Percentiles rank a stretch among this genome's conserved stretches.
phyloP scores from a whole-genome alignment of 2,888 invertebrate species.

The Nephrocerus scutellatus region DNA sequence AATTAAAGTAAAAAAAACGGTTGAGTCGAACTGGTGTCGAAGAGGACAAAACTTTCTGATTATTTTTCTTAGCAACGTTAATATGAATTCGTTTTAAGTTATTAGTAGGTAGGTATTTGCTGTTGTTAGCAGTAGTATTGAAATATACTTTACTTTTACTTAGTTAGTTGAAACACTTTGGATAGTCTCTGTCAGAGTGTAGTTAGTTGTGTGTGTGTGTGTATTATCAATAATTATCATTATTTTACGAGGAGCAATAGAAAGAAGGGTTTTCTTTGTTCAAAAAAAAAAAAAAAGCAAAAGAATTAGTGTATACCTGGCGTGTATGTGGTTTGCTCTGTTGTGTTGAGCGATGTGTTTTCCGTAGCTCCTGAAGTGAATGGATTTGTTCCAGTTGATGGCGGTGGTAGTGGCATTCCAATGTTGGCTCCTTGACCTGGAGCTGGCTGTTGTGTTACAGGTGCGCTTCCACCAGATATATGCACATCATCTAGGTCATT shows the following conservation, averaged over 20 bases:
- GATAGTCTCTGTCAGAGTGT: too few species aligned
- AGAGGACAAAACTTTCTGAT: too few species aligned
- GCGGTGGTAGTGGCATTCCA: constrained; percentile 41
- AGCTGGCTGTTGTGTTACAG: constrained; percentile 40
- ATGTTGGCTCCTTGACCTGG: constrained; percentile 34
- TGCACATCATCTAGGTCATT: constrained; percentile 44
- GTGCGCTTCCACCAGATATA: constrained; percentile 33
- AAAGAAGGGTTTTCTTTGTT: constrained; percentile 16
- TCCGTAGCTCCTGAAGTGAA: constrained; percentile 45
- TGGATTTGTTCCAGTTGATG: constrained; percentile 45
- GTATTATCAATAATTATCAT: constrained; percentile 4
- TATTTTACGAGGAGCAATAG: not conserved
- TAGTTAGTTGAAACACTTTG: too few species aligned
- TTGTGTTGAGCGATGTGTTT: constrained; percentile 46
- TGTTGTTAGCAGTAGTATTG: too few species aligned
- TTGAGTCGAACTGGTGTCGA: constrained; percentile 18
- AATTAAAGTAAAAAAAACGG: constrained; percentile 9
- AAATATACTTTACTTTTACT: too few species aligned
- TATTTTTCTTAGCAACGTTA: constrained; percentile 1
- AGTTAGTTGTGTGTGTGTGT: constrained; percentile 4
- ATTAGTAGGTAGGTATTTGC: constrained; percentile 6
- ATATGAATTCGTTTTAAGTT: constrained; percentile 3
- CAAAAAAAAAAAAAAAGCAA: not conserved
- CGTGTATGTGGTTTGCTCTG: constrained; percentile 47
- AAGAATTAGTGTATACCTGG: constrained; percentile 42